Conservation (phyloP, 2,113 vertebrate genomes). For the Tiliqua scincoides region DNA sequence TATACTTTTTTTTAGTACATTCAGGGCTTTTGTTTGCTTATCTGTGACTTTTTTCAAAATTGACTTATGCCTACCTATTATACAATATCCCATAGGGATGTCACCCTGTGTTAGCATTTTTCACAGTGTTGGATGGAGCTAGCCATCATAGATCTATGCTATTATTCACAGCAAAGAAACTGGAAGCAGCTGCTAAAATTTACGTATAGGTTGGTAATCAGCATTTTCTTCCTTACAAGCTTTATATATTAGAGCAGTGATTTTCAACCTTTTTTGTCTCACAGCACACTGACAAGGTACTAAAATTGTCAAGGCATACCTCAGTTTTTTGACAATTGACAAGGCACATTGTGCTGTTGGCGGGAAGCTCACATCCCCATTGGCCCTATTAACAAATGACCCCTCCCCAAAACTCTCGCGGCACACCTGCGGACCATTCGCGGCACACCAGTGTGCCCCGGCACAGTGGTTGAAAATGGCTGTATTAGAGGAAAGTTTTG, state of each 20-base stretch:
- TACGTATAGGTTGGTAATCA: conserved; percentile 18
- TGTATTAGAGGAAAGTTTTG: too few species aligned
- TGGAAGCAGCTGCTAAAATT: conserved; percentile 21
- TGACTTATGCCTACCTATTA: conserved; percentile 22
- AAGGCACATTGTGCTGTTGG: too few species aligned
- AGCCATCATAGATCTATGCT: conserved; percentile 2
- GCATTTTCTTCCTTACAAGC: conserved; percentile 13
- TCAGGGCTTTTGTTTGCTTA: not conserved
- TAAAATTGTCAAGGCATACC: too few species aligned
- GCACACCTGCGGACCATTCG: too few species aligned
- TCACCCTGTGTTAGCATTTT: conserved; percentile 6
- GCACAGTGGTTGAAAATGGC: too few species aligned
- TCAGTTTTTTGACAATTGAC: too few species aligned
- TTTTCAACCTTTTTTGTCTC: too few species aligned
- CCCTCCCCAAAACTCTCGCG: too few species aligned
- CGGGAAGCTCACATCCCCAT: too few species aligned
- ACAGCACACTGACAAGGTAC: too few species aligned
- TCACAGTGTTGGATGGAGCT: not conserved
- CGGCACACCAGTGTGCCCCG: too few species aligned
- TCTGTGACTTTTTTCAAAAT: not conserved
- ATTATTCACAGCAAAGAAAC: conserved; percentile 24
- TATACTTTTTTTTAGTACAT: not conserved
- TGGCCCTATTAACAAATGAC: too few species aligned
- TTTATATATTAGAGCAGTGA: conserved; percentile 11
- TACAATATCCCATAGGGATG: conserved; percentile 30